Conservation (phyloP, 2,797 vertebrate species). For the Valencia hispanica region DNA sequence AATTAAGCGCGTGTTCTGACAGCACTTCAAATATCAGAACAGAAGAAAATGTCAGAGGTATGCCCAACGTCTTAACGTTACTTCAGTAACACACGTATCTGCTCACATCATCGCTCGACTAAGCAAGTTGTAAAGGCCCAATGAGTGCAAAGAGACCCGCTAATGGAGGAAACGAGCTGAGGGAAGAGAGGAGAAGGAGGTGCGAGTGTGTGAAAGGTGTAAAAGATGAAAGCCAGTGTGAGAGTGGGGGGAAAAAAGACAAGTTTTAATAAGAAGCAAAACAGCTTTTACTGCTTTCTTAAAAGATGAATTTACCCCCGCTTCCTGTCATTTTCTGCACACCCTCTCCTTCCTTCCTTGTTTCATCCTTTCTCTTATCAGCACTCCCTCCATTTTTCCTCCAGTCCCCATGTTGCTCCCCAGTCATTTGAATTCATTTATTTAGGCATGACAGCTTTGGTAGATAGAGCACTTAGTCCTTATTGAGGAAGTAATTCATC, state of each 20-base stretch:
- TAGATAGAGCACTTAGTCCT: slow-evolving; percentile 65
- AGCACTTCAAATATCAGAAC: slow-evolving; percentile 1
- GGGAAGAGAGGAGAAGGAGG: slow-evolving; percentile 2
- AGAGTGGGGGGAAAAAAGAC: slow-evolving; percentile 14
- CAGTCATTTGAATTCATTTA: slow-evolving; percentile 60
- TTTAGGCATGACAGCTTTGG: slow-evolving; percentile 64
- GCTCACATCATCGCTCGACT: not conserved
- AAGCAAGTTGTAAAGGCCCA: slow-evolving; percentile 39
- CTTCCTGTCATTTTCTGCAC: slow-evolving; percentile 13
- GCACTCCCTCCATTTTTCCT: slow-evolving; percentile 22
- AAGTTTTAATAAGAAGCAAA: slow-evolving; percentile 30
- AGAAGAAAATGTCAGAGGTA: slow-evolving; percentile 2
- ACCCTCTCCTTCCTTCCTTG: not conserved
- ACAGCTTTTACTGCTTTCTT: slow-evolving; percentile 29
- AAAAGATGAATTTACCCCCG: slow-evolving; percentile 27
- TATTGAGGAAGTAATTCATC: slow-evolving; percentile 62
- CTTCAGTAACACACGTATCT: slow-evolving; percentile 8
- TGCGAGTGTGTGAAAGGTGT: slow-evolving; percentile 32
- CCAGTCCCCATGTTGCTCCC: slow-evolving; percentile 40
- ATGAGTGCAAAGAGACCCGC: slow-evolving; percentile 26
- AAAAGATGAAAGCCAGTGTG: slow-evolving; percentile 40
- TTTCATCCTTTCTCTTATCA: slow-evolving; percentile 36
- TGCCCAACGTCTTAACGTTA: slow-evolving; percentile 2
- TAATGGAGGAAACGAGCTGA: slow-evolving; percentile 47
- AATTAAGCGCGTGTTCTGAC: slow-evolving; percentile 23